Conservation (phyloP, 2,888 invertebrate species). For the Monoplex corrugatus region DNA sequence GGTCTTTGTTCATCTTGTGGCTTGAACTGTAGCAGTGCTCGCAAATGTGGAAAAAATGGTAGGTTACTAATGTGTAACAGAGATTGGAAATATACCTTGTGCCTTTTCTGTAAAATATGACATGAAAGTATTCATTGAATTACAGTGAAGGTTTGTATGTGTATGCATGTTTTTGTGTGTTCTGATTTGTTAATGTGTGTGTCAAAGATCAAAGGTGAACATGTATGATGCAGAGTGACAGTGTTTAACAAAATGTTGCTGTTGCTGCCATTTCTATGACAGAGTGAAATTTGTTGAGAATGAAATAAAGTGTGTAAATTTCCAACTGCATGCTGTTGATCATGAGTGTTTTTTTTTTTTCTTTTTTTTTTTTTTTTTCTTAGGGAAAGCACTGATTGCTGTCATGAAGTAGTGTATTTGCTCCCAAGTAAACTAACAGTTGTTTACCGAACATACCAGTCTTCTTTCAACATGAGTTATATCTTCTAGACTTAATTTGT, state of each 20-base stretch:
- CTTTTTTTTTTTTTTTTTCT: too few species aligned
- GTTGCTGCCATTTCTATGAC: neutral
- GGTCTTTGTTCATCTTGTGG: constrained; percentile 37
- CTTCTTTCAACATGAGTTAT: too few species aligned
- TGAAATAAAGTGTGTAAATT: too few species aligned
- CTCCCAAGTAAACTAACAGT: too few species aligned
- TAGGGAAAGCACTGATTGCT: too few species aligned
- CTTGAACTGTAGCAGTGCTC: neutral
- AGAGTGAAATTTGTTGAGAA: neutral
- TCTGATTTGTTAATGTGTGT: neutral
- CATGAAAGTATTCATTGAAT: constrained; percentile 35
- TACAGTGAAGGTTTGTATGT: neutral
- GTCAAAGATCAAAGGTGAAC: neutral
- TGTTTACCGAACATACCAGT: too few species aligned
- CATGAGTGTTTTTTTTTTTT: too few species aligned
- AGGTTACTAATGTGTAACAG: neutral
- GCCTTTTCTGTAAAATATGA: constrained; percentile 41
- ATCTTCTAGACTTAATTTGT: too few species aligned
- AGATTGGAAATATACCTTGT: constrained; percentile 35
- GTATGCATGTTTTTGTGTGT: neutral
- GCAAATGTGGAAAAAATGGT: neutral
- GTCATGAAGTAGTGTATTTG: too few species aligned
- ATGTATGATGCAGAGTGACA: neutral
- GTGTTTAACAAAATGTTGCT: neutral
- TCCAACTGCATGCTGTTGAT: too few species aligned